These are phyloP conservation scores for Sinocyclocheilus rhinocerous DNA, from an alignment of 2,113 vertebrate genomes.

Conservation along the genomic window DNA sequence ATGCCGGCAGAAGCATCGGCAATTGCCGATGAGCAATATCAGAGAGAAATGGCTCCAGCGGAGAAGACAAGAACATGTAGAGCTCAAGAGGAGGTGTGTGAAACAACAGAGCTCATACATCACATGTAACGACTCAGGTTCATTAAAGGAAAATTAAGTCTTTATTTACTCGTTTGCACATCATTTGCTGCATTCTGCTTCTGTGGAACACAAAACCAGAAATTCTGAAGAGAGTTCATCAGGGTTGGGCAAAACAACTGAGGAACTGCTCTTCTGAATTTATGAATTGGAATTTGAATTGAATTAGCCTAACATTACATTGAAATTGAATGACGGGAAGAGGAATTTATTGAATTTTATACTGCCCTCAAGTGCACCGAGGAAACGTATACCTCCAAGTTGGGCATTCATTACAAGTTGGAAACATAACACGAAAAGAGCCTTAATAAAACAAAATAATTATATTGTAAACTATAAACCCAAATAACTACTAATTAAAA, in stretches of 20 bases:
- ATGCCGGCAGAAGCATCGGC: constrained; percentile 67
- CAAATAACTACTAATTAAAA: too few species aligned
- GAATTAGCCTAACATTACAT: background rate
- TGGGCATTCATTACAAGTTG: too few species aligned
- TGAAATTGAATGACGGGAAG: background rate
- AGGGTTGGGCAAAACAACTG: background rate
- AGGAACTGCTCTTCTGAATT: background rate
- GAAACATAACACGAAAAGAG: too few species aligned
- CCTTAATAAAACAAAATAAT: background rate
- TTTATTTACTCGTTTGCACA: background rate
- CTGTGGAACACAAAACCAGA: background rate
- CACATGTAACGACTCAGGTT: background rate
- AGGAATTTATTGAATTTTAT: too few species aligned
- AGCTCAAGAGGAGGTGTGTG: constrained; percentile 44
- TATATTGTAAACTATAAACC: too few species aligned
- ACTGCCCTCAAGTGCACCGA: too few species aligned
- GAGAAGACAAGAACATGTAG: constrained; percentile 51
- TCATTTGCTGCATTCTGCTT: background rate
- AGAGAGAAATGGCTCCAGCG: constrained; percentile 41
- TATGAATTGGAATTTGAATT: background rate
- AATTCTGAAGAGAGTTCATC: background rate
- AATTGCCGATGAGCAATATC: constrained; percentile 74
- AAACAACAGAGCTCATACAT: constrained; percentile 20
- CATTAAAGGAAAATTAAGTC: background rate
- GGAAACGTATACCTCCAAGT: too few species aligned